Evolutionary conservation across 2,797 vertebrate genomes (phyloP).

Genomic region (Melanogrammus aeglefinus): DNA sequence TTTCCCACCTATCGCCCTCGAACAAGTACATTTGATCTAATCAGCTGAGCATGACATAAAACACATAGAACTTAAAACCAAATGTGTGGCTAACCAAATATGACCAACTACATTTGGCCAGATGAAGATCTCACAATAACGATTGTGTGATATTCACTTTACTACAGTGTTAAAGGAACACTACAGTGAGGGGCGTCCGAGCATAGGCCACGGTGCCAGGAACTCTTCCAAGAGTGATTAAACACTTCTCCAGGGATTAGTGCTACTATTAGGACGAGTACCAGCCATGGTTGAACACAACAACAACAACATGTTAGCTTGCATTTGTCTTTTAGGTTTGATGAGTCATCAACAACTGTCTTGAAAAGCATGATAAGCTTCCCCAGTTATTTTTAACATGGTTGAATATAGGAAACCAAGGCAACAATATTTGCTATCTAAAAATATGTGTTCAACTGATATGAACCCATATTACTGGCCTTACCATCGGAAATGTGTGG

Average conservation of each 20-base stretch:
- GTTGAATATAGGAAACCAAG: too few relatives aligned
- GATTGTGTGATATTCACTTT: not conserved
- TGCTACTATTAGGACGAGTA: too few relatives aligned
- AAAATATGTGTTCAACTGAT: not conserved
- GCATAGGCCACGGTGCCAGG: not conserved
- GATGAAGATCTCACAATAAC: not conserved
- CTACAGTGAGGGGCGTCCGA: not conserved
- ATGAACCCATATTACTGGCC: too few relatives aligned
- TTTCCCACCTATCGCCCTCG: not conserved
- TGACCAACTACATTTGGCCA: not conserved
- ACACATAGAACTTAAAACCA: not conserved
- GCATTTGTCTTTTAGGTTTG: too few relatives aligned
- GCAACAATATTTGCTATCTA: too few relatives aligned
- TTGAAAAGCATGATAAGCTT: too few relatives aligned
- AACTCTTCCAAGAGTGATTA: not conserved
- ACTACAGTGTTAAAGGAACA: not conserved
- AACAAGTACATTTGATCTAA: conserved; percentile 44
- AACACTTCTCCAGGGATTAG: too few relatives aligned
- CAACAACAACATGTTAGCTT: too few relatives aligned
- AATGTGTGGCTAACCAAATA: not conserved
- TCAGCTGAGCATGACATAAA: conserved; percentile 27
- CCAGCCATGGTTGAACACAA: not conserved
- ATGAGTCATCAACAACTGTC: too few relatives aligned
- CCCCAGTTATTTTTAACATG: too few relatives aligned
- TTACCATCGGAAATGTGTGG: not conserved